A percentile compares a stretch with the other conserved stretches of the same genome.
Evolutionary conservation across 2,888 invertebrate species (phyloP).

Genomic region (Antitype chi): DNA sequence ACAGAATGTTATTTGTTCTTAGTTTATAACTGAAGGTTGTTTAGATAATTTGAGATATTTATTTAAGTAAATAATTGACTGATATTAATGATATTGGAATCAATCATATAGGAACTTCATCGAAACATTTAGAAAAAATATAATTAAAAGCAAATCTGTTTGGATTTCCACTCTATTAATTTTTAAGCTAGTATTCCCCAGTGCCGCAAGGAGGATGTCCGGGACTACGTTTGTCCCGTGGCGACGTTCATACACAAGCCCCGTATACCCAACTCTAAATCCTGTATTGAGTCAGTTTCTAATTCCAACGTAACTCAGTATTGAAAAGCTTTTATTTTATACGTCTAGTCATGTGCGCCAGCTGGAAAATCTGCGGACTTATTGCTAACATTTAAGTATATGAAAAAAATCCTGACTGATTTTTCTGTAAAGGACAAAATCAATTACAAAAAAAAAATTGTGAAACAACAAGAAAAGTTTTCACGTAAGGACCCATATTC

Average conservation of each 20-base stretch:
- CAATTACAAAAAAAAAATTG: no score
- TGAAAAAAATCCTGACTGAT: neutral
- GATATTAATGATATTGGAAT: no score
- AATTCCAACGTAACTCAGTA: constrained; percentile 35
- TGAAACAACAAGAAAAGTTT: neutral
- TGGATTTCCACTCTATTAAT: constrained; percentile 26
- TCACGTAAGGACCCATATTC: neutral
- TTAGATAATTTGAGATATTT: neutral
- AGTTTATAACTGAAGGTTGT: neutral
- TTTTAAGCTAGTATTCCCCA: constrained; percentile 39
- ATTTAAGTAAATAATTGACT: neutral
- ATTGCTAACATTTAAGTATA: neutral
- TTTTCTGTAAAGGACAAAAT: neutral
- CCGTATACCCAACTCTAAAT: constrained; percentile 53
- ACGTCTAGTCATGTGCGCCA: neutral
- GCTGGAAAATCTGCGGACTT: neutral
- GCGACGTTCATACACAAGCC: constrained; percentile 36
- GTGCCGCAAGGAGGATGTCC: constrained; percentile 23
- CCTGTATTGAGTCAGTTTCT: constrained; percentile 55
- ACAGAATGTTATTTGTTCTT: neutral
- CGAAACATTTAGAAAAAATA: neutral
- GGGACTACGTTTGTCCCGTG: constrained; percentile 23
- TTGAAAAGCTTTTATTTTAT: constrained; percentile 22
- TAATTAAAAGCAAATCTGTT: constrained; percentile 32
- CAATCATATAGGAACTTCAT: no score